Percentiles rank a stretch among this genome's conserved stretches.
These are phyloP conservation scores for Ctenopoma kingsleyae DNA, from an alignment of 2,797 vertebrate genomes.

Conservation along the genomic window DNA sequence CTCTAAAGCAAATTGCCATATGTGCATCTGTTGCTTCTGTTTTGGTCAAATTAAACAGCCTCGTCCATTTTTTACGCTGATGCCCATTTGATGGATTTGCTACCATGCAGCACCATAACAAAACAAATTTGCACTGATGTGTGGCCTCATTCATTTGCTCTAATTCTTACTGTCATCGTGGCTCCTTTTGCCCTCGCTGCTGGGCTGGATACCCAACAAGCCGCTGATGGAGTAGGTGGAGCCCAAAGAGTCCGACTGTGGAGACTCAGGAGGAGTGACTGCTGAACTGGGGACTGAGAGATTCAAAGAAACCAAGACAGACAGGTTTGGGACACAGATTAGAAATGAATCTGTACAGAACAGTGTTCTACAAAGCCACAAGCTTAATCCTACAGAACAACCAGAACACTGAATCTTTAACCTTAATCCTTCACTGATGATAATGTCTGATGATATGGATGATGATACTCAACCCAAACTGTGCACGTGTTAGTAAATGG, in stretches of 20 bases:
- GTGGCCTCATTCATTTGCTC: conserved; percentile 2
- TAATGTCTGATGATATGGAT: conserved; percentile 14
- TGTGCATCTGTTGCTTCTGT: neutral
- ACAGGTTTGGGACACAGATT: conserved; percentile 31
- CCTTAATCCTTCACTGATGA: conserved; percentile 43
- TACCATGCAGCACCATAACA: neutral
- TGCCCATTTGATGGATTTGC: neutral
- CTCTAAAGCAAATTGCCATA: neutral
- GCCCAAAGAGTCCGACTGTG: conserved; percentile 91
- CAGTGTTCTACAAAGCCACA: conserved; percentile 13
- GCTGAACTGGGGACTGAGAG: conserved; percentile 90
- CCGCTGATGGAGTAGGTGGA: conserved; percentile 95
- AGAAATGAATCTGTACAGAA: conserved; percentile 20
- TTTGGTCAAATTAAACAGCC: neutral
- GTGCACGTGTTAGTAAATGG: conserved; percentile 16
- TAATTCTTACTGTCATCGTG: conserved; percentile 91
- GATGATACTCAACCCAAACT: neutral
- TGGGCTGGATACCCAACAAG: conserved; percentile 89
- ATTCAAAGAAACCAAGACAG: conserved; percentile 1
- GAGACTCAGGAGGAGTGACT: conserved; percentile 92
- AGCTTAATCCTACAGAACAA: conserved; percentile 51
- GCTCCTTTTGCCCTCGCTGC: conserved; percentile 88
- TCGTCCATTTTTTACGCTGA: neutral
- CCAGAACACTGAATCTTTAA: conserved; percentile 38
- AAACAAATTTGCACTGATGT: neutral